A percentile compares a stretch with the other conserved stretches of the same genome.
These are phyloP conservation scores for Uria lomvia DNA, from an alignment of 2,113 vertebrate species.

Conservation along the genomic window DNA sequence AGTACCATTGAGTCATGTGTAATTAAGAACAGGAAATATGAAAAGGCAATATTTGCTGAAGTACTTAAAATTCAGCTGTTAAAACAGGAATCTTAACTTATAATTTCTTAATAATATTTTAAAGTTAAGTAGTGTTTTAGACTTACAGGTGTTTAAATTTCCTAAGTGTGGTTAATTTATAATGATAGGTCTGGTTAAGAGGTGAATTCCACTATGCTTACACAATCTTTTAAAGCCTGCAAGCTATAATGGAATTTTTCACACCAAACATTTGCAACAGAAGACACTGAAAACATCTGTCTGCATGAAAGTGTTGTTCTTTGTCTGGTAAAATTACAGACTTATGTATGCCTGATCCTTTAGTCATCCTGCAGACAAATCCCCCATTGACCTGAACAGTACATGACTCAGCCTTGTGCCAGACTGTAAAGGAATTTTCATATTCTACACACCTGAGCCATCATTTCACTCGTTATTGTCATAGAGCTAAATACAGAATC, in stretches of 20 bases:
- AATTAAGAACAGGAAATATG: conserved; percentile 66
- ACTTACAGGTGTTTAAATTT: conserved; percentile 64
- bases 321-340: conserved; percentile 7
- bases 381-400: background rate
- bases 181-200: conserved; percentile 52
- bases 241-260: conserved; percentile 34
- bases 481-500: background rate
- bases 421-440: background rate
- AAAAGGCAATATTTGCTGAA: conserved; percentile 63
- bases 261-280: background rate
- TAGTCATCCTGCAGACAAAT: background rate
- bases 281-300: conserved; percentile 9
- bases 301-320: background rate
- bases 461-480: background rate
- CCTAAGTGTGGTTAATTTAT: conserved; percentile 55
- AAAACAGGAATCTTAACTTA: conserved; percentile 65
- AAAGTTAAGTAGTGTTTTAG: conserved; percentile 40
- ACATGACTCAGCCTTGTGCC: background rate
- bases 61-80: conserved; percentile 69
- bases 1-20: conserved; percentile 54
- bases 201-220: conserved; percentile 56
- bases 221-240: conserved; percentile 43
- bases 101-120: conserved; percentile 55
- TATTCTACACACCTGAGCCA: background rate
- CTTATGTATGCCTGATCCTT: background rate